These are phyloP conservation scores for Papilio xuthus DNA, from an alignment of 1,140 invertebrate genomes.

Conservation along the genomic window DNA sequence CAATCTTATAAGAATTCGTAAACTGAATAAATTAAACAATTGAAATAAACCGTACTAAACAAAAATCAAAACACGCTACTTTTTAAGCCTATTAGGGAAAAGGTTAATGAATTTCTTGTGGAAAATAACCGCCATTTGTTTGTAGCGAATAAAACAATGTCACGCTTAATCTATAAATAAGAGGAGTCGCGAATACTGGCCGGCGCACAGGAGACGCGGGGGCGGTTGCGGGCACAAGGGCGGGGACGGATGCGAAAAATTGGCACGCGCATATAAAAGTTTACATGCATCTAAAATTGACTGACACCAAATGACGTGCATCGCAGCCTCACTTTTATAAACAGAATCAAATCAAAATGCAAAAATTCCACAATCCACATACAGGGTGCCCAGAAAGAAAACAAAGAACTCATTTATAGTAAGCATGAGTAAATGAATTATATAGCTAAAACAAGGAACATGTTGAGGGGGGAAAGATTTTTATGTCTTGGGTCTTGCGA, in stretches of 20 bases:
- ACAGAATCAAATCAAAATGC: conserved; percentile 2
- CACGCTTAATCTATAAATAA: conserved; percentile 68
- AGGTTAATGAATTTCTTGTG: conserved; percentile 72
- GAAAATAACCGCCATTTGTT: conserved; percentile 67
- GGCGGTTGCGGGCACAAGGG: conserved; percentile 47
- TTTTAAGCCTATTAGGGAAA: conserved; percentile 60
- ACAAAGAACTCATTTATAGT: too few relatives aligned
- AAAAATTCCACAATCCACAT: neutral
- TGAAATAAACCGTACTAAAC: too few relatives aligned
- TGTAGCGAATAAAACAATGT: conserved; percentile 68
- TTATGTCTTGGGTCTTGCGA: too few relatives aligned
- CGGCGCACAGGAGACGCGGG: conserved; percentile 46
- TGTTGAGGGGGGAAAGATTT: too few relatives aligned
- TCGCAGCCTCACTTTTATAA: conserved; percentile 15
- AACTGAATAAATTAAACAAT: neutral
- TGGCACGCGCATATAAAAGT: conserved; percentile 61
- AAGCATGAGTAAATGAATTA: too few relatives aligned
- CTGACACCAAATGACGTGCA: conserved; percentile 44
- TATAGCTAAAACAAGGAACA: too few relatives aligned
- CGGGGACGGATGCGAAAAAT: conserved; percentile 58
- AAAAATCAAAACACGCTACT: conserved; percentile 39
- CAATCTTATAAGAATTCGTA: too few relatives aligned
- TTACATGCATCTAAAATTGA: conserved; percentile 63
- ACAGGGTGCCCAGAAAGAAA: neutral
- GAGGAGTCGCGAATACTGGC: conserved; percentile 42